Evolutionary conservation across 2,113 vertebrate genomes (phyloP).

Genomic region (Mobula hypostoma): DNA sequence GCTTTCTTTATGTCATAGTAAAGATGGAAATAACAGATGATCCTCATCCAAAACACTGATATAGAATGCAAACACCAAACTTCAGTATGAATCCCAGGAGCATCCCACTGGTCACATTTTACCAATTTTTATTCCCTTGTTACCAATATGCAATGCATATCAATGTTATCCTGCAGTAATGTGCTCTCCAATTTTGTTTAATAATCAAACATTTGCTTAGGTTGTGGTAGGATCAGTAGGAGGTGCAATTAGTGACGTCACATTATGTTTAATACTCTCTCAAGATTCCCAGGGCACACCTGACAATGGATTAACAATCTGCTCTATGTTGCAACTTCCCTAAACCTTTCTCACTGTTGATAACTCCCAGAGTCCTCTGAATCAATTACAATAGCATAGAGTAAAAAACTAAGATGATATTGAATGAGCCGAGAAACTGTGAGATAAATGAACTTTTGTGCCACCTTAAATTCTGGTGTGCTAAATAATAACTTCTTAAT

Average conservation of each 20-base stretch:
- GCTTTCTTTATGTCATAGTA: too few relatives aligned
- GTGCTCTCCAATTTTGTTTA: too few relatives aligned
- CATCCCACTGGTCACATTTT: too few relatives aligned
- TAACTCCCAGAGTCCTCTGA: neutral
- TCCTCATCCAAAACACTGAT: too few relatives aligned
- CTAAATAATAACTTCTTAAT: neutral
- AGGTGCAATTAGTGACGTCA: neutral
- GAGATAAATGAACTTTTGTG: neutral
- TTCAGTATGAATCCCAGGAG: too few relatives aligned
- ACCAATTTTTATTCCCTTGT: too few relatives aligned
- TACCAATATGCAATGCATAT: too few relatives aligned
- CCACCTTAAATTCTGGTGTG: neutral
- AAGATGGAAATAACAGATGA: too few relatives aligned
- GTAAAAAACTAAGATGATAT: neutral
- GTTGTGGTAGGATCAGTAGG: too few relatives aligned
- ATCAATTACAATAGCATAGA: neutral
- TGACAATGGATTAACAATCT: neutral
- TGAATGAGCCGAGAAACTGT: neutral
- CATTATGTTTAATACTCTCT: neutral
- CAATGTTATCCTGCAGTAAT: too few relatives aligned
- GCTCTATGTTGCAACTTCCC: neutral
- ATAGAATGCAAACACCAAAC: too few relatives aligned
- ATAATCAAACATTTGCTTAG: neutral
- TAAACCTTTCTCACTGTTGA: neutral
- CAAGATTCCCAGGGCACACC: neutral